Evolutionary conservation across 2,888 invertebrate species (phyloP).

Genomic region (Fragum fragum): DNA sequence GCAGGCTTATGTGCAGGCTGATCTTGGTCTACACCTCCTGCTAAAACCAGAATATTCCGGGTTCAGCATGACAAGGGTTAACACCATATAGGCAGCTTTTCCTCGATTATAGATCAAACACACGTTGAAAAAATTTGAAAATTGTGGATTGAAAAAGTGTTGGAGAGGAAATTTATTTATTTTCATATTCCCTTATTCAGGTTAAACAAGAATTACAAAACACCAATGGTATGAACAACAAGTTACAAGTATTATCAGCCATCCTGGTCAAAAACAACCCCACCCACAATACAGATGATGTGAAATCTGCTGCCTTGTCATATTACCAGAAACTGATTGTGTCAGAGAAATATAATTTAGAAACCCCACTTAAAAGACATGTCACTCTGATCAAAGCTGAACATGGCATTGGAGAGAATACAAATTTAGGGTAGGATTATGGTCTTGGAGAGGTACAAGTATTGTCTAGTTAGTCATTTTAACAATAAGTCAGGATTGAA

Average conservation of each 20-base stretch:
- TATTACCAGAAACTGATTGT: conserved; percentile 94
- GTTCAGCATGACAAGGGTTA: too few relatives aligned
- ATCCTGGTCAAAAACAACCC: conserved; percentile 89
- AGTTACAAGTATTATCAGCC: conserved; percentile 89
- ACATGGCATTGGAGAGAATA: conserved; percentile 7
- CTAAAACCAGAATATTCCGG: too few relatives aligned
- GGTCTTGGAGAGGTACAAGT: conserved; percentile 94
- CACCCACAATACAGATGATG: conserved; percentile 86
- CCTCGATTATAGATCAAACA: too few relatives aligned
- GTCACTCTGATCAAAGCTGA: conserved; percentile 94
- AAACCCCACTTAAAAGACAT: conserved; percentile 89
- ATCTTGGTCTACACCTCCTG: too few relatives aligned
- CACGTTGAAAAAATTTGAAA: too few relatives aligned
- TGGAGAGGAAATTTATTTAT: too few relatives aligned
- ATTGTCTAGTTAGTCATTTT: too few relatives aligned
- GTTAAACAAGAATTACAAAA: conserved; percentile 80
- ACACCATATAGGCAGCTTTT: too few relatives aligned
- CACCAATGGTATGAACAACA: conserved; percentile 89
- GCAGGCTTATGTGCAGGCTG: too few relatives aligned
- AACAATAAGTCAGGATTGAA: neutral
- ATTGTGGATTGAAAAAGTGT: too few relatives aligned
- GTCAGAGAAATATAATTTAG: conserved; percentile 92
- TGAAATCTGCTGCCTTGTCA: conserved; percentile 91
- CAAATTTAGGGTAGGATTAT: conserved; percentile 93
- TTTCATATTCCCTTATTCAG: too few relatives aligned